These are phyloP conservation scores for Solea solea DNA, from an alignment of 2,113 vertebrate genomes.

Conservation along the genomic window DNA sequence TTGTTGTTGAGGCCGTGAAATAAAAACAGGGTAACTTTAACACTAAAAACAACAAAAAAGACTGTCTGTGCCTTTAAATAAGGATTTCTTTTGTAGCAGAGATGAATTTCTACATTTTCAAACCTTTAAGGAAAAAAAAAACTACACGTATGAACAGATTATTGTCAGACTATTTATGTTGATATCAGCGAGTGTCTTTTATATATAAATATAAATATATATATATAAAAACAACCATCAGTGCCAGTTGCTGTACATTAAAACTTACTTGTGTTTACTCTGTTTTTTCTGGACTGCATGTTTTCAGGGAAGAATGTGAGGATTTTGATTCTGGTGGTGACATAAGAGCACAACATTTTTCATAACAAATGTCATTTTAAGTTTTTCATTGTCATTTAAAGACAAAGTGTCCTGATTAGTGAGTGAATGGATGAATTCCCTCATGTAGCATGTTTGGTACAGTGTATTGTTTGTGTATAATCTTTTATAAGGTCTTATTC, in stretches of 20 bases:
- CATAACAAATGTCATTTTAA: neutral
- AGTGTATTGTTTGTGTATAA: conserved; percentile 51
- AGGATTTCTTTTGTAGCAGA: conserved; percentile 33
- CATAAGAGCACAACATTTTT: conserved; percentile 63
- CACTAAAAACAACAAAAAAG: conserved; percentile 5
- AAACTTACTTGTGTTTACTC: conserved; percentile 48
- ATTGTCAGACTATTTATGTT: conserved; percentile 40
- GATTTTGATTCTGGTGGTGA: conserved; percentile 51
- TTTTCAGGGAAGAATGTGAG: conserved; percentile 57
- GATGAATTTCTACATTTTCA: conserved; percentile 44
- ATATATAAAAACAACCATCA: conserved; percentile 26
- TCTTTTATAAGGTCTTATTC: conserved; percentile 58
- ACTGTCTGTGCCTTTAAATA: conserved; percentile 56
- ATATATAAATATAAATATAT: conserved; percentile 1
- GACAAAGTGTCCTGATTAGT: conserved; percentile 33
- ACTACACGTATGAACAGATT: conserved; percentile 33
- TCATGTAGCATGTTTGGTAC: conserved; percentile 62
- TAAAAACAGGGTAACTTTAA: conserved; percentile 48
- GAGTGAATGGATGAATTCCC: conserved; percentile 36
- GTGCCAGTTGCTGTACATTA: conserved; percentile 63
- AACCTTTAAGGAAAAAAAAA: conserved; percentile 19
- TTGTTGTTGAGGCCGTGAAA: conserved; percentile 26
- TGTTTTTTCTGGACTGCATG: conserved; percentile 35
- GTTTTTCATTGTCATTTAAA: too few relatives aligned
- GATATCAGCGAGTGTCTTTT: conserved; percentile 46